A percentile compares a stretch with the other conserved stretches of the same genome.
Evolutionary conservation across 1,140 invertebrate species (phyloP).

Genomic region (Drosophila saltans): DNA sequence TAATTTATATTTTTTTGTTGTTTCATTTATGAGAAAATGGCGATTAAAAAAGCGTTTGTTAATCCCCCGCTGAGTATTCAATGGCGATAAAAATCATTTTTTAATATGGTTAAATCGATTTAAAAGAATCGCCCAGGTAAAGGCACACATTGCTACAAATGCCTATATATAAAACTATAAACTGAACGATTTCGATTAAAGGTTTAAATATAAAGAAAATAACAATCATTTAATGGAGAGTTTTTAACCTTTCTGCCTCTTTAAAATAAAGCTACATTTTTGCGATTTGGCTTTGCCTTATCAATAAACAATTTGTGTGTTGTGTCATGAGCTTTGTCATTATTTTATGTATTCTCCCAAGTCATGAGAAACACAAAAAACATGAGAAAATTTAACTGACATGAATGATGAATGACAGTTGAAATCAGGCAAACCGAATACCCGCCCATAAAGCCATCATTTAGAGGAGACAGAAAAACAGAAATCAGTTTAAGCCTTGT

Average conservation of each 20-base stretch:
- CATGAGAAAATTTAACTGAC: slow-evolving; percentile 8
- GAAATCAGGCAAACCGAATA: slow-evolving; percentile 2
- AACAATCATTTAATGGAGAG: too few species aligned
- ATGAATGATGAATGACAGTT: slow-evolving; percentile 12
- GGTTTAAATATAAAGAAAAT: too few species aligned
- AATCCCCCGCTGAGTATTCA: not conserved
- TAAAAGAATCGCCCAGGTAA: not conserved
- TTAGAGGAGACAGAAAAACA: not conserved
- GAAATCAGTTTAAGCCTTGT: slow-evolving; percentile 7
- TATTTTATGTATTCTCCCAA: not conserved
- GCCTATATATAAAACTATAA: too few species aligned
- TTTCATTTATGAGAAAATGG: not conserved
- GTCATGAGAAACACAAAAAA: not conserved
- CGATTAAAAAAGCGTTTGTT: slow-evolving; percentile 1
- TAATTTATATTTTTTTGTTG: slow-evolving; percentile 38
- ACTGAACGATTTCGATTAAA: too few species aligned
- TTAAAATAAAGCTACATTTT: too few species aligned
- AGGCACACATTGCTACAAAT: too few species aligned
- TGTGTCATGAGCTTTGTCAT: not conserved
- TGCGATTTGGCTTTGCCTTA: too few species aligned
- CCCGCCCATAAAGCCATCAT: not conserved
- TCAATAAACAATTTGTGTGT: not conserved
- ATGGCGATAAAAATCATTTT: slow-evolving; percentile 4
- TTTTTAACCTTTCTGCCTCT: too few species aligned
- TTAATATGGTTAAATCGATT: not conserved